Base-by-base conservation (phyloP, 1,140 invertebrate species). In the Zaprionus nigranus region DNA sequence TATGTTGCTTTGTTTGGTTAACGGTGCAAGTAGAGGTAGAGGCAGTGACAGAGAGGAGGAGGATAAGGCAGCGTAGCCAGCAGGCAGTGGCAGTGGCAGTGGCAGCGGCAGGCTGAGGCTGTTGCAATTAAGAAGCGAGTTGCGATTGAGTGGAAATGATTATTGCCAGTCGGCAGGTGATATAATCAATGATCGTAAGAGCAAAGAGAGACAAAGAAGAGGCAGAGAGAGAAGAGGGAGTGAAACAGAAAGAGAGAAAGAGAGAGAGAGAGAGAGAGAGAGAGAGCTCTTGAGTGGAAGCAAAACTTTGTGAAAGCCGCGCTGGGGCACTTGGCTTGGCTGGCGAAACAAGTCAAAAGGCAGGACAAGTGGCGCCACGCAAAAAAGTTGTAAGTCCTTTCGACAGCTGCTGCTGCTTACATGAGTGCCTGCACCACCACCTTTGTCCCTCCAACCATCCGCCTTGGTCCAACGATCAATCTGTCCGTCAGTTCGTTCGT, bases 321-420 rank as follows among this genome's bases (percentile, higher is more conserved):
- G 66, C 49, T 26, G 54, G 56, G 56, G 56, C 26, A 58, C 56
- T 58, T 36, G 56, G 28, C 30, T 2, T 2, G 62, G 63, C 74
- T 71, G 70, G 74, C 51, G 62, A 78, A 67, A 75, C 63, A 76
- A 73, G 81, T 84, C 81, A 75, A 84, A 81, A 79, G 75, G 75
- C 70, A 38, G 77, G 68, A 76, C 75, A 84, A 88, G 78, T 84
- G 65, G 80, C 59, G 40, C 40, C 40, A 74, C 51, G 69, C 54
- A 58, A 72, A 72, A 68, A 88, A 90, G 64, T 87, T 84, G 75
- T 88, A 88, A 88, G 84, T 84, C 85, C 81, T 84, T 90, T 81
- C 85, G 84, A 84, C 84, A 87, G 84, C 84, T 87, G 84, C 84
- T 60, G 68, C 63, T 82, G 71, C 78, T 75, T 81, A 82, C 81